phyloP scores from a whole-genome alignment of 2,113 vertebrate genomes.

The Oreocharis arfaki region DNA sequence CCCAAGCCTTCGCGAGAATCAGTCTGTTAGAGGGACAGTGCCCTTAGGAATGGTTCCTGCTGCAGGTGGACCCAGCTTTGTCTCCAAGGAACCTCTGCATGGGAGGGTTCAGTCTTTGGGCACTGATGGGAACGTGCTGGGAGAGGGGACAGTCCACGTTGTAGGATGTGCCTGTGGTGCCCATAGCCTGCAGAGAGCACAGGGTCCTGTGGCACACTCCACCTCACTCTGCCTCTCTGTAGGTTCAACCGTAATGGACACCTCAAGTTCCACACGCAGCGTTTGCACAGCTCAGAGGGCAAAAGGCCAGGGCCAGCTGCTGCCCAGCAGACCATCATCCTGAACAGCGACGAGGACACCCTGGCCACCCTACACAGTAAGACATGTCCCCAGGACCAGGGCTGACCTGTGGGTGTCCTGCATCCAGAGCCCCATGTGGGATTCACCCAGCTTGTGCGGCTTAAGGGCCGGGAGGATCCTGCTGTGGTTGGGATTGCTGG shows the following conservation, averaged over 20 bases:
- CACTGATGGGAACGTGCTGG: rapidly evolving
- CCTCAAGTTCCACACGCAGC: slow-evolving; percentile 96
- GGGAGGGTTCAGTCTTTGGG: neutral
- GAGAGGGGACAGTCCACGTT: neutral
- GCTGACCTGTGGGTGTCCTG: neutral
- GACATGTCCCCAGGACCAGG: neutral
- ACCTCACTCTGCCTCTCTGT: neutral
- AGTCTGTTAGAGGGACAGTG: neutral
- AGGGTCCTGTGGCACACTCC: neutral
- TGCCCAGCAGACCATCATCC: slow-evolving; percentile 82
- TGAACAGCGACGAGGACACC: slow-evolving; percentile 88
- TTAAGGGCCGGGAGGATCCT: neutral
- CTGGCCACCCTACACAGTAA: slow-evolving; percentile 88
- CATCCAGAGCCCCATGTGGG: rapidly evolving
- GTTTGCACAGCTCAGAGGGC: slow-evolving; percentile 85
- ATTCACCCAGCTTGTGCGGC: neutral
- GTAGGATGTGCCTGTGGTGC: neutral
- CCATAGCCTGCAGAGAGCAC: rapidly evolving
- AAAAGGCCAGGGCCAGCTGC: slow-evolving; percentile 58
- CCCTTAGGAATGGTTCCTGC: neutral
- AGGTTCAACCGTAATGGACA: slow-evolving; percentile 98
- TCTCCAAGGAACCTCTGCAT: neutral
- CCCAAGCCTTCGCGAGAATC: too few relatives aligned
- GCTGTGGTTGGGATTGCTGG: neutral
- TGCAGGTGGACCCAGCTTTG: neutral